Evolutionary conservation across 2,888 invertebrate genomes (phyloP), one percentile per base, ranked within the genome.

Genomic region (Noctuana brunneofusca): DNA sequence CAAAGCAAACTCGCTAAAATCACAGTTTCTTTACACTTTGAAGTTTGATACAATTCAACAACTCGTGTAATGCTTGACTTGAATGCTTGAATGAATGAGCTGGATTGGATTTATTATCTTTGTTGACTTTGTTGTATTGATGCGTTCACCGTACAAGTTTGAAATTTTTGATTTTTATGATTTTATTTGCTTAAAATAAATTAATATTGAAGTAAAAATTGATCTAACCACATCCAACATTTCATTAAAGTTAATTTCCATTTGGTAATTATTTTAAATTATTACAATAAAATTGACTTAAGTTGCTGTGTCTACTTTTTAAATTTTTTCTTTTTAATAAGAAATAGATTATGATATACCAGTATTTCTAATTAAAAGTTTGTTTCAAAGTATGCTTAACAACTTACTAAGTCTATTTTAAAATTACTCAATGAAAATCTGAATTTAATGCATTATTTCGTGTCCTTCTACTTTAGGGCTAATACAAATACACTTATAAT

Each of bases 41-140:
- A 58, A 63, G 58, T 70, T 67, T 43, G 64, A 58, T 69, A 69
- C 50, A 59, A 63, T 66, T 68, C 67, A 72, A 74, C 75, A 76
- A 81, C 76, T 80, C 79, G 75, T 75, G 79, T 77, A 78, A 79
- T 49, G 49, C 49, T 50, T 24, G n/a, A 16, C 27, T 50, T 5
- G 12, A 5, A 9, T 5, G 35, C 35, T 35, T 50, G 48, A 48
- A 48, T 48, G 48, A 48, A 48, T 74, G 76, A 75, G 71, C 68
- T 71, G 68, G 67, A 68, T 56, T 53, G 38, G 49, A 11, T 22
- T 18, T 16, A 18, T 20, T 9, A 16, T 12, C 6, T 1, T 35
- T 46, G n/a, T 55, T 38, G 50, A 43, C 18, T 43, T 43, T 43
- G 43, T 43, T 43, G 43, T 46, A 58, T 24, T 48, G 55, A 49